Evolutionary conservation across 2,797 vertebrate genomes (phyloP), one percentile per base, ranked within the genome.

Genomic region (Molossus alvarezi): DNA sequence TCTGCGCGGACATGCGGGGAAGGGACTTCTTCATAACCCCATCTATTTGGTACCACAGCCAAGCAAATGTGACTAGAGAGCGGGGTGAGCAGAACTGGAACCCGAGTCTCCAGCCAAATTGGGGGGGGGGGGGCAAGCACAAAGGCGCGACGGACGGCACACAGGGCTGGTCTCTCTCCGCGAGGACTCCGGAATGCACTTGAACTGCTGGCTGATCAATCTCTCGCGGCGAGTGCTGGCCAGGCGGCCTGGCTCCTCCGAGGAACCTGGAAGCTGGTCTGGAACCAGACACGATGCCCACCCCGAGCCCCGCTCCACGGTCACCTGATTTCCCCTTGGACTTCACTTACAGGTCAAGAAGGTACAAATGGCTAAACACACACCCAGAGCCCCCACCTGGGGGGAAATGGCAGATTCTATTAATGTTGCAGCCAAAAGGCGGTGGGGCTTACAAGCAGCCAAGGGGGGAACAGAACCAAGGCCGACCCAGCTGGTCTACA

Each of bases 1-100:
- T 69, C 83, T 27, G 87, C 6, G 29, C 96, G 2, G 85, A 87
- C 79, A n/a, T 7, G 1, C 0, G 1, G 83, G 93, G 13, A 71
- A 11, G 72, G 95, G 69, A 21, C 87, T n/a, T 88, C 95, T 91
- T 79, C 92, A 10, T 5, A 3, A 90, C 58, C 97, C 97, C 95
- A 53, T 64, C 91, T 91, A 92, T 97, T 96, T 96, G 97, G 96
- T 96, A 95, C 92, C 94, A 65, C 83, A 96, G 94, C 89, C 89
- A 88, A 93, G 95, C 95, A 80, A 48, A 91, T 0, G 0, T 5
- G 53, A 90, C 88, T 15, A n/a, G 77, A 75, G 67, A 23, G 51
- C 20, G 17, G 89, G 71, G 58, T 33, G 1, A 3, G 25, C 76
- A 4, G 55, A 57, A 3, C 81, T 45, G 83, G 12, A 1, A 10